Evolutionary conservation across 2,888 invertebrate species (phyloP).

Genomic region (Caenorhabditis panamensis): DNA sequence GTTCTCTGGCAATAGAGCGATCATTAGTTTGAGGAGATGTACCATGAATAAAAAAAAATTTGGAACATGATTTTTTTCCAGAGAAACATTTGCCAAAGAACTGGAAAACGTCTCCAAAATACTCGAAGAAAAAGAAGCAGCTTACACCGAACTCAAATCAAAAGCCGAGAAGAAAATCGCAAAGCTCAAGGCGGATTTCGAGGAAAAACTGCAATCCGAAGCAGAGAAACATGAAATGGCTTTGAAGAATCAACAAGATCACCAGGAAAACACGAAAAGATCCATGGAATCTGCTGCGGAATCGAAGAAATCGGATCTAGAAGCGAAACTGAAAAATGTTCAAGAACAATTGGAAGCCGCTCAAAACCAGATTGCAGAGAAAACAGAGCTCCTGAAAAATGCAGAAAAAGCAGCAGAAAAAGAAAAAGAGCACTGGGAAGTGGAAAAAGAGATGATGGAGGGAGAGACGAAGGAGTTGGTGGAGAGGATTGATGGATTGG

Average conservation of each 20-base stretch:
- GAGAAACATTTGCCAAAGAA: slow-evolving; percentile 56
- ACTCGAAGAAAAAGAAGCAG: slow-evolving; percentile 42
- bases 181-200: slow-evolving; percentile 60
- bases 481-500: slow-evolving; percentile 42
- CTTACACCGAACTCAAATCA: slow-evolving; percentile 44
- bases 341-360: slow-evolving; percentile 13
- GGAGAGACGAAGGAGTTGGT: slow-evolving; percentile 32
- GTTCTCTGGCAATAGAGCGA: too few relatives aligned
- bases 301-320: slow-evolving; percentile 21
- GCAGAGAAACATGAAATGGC: slow-evolving; percentile 16
- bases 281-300: slow-evolving; percentile 25
- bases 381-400: slow-evolving; percentile 17
- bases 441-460: slow-evolving; percentile 43
- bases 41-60: too few relatives aligned
- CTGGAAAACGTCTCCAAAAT: slow-evolving; percentile 42
- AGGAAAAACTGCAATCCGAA: slow-evolving; percentile 38
- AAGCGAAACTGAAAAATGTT: slow-evolving; percentile 20
- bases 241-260: not conserved
- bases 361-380: too few relatives aligned
- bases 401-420: slow-evolving; percentile 39
- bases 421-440: slow-evolving; percentile 40
- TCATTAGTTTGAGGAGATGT: too few relatives aligned
- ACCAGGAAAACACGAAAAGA: not conserved
- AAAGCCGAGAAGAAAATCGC: slow-evolving; percentile 62
- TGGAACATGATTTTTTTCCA: too few relatives aligned